phyloP scores from a whole-genome alignment of 1,140 invertebrate species.

The Zophobas atratus region DNA sequence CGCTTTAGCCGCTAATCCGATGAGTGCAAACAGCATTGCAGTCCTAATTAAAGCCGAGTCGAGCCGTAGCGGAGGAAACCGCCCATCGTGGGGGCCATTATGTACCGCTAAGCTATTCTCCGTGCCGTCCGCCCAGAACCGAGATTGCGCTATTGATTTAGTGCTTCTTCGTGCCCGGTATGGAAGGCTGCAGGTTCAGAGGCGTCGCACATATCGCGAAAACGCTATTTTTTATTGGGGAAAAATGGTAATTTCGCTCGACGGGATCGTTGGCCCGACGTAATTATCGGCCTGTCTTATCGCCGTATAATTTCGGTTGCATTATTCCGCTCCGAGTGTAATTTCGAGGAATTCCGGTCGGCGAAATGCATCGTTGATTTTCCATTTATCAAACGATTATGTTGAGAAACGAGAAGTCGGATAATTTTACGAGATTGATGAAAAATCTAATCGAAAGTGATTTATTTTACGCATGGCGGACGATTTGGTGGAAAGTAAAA shows the following conservation, averaged over 20 bases:
- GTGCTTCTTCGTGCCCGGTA: conserved; percentile 39
- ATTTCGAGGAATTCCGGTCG: conserved; percentile 24
- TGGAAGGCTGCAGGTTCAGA: background rate
- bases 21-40: conserved; percentile 35
- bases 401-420: background rate
- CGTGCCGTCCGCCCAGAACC: conserved; percentile 43
- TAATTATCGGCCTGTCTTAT: conserved; percentile 2
- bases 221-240: background rate
- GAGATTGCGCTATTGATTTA: conserved; percentile 46
- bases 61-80: conserved; percentile 22
- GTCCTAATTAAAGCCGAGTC: conserved; percentile 36
- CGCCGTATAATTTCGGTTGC: background rate
- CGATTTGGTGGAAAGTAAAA: conserved; percentile 41
- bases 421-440: background rate
- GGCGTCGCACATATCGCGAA: conserved; percentile 1
- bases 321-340: background rate
- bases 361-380: conserved; percentile 31
- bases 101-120: conserved; percentile 40
- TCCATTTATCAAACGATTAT: conserved; percentile 4
- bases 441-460: conserved; percentile 34
- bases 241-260: background rate
- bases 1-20: conserved; percentile 8
- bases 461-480: conserved; percentile 43
- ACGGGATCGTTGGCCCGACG: conserved; percentile 3
- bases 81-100: conserved; percentile 36